phyloP scores from a whole-genome alignment of 2,797 vertebrate species.

The Tenualosa ilisha region DNA sequence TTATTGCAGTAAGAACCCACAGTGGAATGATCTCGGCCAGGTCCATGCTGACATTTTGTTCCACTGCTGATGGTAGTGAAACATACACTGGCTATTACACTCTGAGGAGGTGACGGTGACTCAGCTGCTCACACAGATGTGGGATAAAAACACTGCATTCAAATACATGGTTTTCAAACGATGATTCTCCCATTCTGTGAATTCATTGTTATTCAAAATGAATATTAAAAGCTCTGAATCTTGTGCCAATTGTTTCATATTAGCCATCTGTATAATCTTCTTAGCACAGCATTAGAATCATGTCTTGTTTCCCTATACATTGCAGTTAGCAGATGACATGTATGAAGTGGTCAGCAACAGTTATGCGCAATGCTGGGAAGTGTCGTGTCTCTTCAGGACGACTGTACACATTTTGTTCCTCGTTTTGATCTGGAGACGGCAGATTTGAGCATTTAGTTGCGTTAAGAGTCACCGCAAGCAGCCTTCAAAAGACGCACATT shows the following conservation, averaged over 20 bases:
- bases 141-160: not conserved
- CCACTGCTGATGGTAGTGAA: not conserved
- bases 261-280: not conserved
- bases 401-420: not conserved
- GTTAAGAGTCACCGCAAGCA: conserved; percentile 21
- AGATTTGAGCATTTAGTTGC: conserved; percentile 18
- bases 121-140: conserved; percentile 9
- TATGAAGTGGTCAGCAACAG: not conserved
- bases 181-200: conserved; percentile 8
- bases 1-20: not conserved
- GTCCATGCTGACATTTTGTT: conserved; percentile 9
- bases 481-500: conserved; percentile 22
- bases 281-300: not conserved
- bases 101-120: not conserved
- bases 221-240: not conserved
- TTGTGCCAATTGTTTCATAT: not conserved
- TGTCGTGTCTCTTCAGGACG: not conserved
- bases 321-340: not conserved
- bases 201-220: conserved; percentile 1
- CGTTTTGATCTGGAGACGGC: not conserved
- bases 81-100: conserved; percentile 18
- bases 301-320: not conserved
- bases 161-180: not conserved
- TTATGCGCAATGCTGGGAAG: not conserved
- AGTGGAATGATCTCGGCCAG: not conserved